Evolutionary conservation across 2,797 vertebrate species (phyloP).

Genomic region (Myoxocephalus aenaeus): DNA sequence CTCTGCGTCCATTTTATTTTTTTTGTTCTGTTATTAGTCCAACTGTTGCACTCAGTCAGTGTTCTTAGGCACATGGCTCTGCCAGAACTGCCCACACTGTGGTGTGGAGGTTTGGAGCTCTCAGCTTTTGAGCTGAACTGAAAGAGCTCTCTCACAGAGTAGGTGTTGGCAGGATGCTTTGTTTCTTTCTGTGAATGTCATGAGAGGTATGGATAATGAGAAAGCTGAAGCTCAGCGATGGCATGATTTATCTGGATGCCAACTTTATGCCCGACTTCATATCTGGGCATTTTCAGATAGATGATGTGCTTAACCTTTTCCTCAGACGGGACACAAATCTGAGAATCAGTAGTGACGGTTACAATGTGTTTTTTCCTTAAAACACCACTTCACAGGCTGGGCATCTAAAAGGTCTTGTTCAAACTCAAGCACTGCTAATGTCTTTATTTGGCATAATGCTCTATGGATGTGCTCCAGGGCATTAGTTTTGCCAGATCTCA

Average conservation of each 20-base stretch:
- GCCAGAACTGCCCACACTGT: constrained; percentile 84
- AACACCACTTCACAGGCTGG: constrained; percentile 64
- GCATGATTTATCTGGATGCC: constrained; percentile 71
- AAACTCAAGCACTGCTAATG: constrained; percentile 70
- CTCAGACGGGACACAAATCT: constrained; percentile 64
- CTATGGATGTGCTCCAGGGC: constrained; percentile 68
- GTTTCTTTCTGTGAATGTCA: constrained; percentile 82
- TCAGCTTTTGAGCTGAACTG: constrained; percentile 80
- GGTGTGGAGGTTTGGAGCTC: constrained; percentile 84
- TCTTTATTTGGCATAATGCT: constrained; percentile 70
- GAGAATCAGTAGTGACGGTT: constrained; percentile 78
- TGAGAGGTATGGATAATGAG: constrained; percentile 79
- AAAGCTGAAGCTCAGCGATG: constrained; percentile 74
- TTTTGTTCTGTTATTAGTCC: constrained; percentile 78
- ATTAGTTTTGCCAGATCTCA: constrained; percentile 58
- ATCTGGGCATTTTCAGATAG: constrained; percentile 71
- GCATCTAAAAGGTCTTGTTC: constrained; percentile 81
- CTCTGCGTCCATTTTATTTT: constrained; percentile 69
- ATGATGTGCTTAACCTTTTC: constrained; percentile 85
- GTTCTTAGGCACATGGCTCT: constrained; percentile 77
- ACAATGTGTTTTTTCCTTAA: constrained; percentile 75
- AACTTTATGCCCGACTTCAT: constrained; percentile 69
- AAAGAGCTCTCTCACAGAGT: constrained; percentile 83
- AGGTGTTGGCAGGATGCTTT: constrained; percentile 84
- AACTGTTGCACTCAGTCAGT: constrained; percentile 84